These are phyloP conservation scores for Chelidonichthys spinosus DNA, from an alignment of 2,797 vertebrate genomes.

Conservation along the genomic window DNA sequence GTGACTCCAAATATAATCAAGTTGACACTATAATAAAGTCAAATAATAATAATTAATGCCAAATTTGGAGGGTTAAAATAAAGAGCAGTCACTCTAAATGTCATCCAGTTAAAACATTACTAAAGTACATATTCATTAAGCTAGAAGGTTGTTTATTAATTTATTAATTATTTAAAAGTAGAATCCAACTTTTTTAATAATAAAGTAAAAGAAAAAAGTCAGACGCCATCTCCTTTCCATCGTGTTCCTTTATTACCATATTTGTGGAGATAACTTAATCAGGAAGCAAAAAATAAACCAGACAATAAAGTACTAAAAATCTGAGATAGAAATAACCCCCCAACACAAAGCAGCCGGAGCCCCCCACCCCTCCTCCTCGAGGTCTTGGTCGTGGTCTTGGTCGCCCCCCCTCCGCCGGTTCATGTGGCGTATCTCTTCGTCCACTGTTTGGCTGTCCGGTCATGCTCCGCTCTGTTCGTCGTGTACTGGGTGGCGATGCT, in stretches of 20 bases:
- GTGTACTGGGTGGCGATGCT: constrained; percentile 97
- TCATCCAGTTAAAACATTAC: too few species aligned
- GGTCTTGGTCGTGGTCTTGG: not conserved
- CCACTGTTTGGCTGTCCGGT: constrained; percentile 97
- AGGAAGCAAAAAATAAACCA: constrained; percentile 84
- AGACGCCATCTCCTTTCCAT: constrained; percentile 57
- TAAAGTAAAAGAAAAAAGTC: not conserved
- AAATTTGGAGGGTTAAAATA: not conserved
- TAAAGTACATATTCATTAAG: too few species aligned
- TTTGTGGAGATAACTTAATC: constrained; percentile 83
- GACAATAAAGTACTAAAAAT: constrained; percentile 86
- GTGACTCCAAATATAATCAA: too few species aligned
- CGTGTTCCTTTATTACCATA: constrained; percentile 81
- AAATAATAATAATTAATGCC: not conserved
- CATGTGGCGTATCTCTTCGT: constrained; percentile 97
- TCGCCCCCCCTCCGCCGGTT: constrained; percentile 27
- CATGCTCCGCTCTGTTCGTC: constrained; percentile 97
- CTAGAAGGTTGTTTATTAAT: too few species aligned
- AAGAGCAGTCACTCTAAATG: not conserved
- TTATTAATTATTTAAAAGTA: rapidly evolving
- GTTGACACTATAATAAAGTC: not conserved
- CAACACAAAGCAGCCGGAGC: constrained; percentile 58
- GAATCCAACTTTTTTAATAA: not conserved
- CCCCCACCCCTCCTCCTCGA: constrained; percentile 27
- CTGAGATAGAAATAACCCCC: constrained; percentile 81